Percentiles rank a stretch among this genome's conserved stretches.
Evolutionary conservation across 2,888 invertebrate genomes (phyloP).

Genomic region (Erebia ligea): DNA sequence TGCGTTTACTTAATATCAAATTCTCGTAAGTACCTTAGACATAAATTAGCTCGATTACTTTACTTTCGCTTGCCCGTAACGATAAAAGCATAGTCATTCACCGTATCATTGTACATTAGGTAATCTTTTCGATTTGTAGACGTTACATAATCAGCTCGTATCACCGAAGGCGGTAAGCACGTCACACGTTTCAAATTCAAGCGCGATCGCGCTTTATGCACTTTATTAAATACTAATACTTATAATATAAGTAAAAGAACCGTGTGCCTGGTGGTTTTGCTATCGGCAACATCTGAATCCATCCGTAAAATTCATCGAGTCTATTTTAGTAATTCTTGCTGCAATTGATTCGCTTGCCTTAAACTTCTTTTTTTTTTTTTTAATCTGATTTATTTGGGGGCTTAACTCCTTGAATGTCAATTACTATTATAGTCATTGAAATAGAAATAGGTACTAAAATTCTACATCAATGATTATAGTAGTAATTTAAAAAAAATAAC

Average conservation of each 20-base stretch:
- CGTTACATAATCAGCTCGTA: slow-evolving; percentile 53
- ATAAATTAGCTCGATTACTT: slow-evolving; percentile 29
- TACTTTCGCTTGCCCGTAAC: slow-evolving; percentile 35
- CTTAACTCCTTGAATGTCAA: no score
- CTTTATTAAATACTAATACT: slow-evolving; percentile 2
- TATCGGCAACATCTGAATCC: no score
- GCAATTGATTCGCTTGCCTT: no score
- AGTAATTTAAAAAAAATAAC: no score
- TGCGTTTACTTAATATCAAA: slow-evolving; percentile 3
- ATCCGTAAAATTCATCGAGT: no score
- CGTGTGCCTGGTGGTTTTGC: no score
- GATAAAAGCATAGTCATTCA: slow-evolving; percentile 33
- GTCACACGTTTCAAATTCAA: slow-evolving; percentile 47
- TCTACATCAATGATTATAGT: no score
- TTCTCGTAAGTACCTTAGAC: slow-evolving; percentile 11
- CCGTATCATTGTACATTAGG: slow-evolving; percentile 39
- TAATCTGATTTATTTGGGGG: no score
- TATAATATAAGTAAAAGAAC: not conserved
- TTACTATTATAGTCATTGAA: no score
- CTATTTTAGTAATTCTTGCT: no score
- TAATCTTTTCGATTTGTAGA: slow-evolving; percentile 52
- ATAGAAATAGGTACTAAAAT: no score
- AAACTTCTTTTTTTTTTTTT: no score
- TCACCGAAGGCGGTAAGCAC: slow-evolving; percentile 45
- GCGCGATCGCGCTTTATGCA: slow-evolving; percentile 33